Conservation (phyloP, 2,797 vertebrate genomes). For the Chloroceryle amazona region DNA sequence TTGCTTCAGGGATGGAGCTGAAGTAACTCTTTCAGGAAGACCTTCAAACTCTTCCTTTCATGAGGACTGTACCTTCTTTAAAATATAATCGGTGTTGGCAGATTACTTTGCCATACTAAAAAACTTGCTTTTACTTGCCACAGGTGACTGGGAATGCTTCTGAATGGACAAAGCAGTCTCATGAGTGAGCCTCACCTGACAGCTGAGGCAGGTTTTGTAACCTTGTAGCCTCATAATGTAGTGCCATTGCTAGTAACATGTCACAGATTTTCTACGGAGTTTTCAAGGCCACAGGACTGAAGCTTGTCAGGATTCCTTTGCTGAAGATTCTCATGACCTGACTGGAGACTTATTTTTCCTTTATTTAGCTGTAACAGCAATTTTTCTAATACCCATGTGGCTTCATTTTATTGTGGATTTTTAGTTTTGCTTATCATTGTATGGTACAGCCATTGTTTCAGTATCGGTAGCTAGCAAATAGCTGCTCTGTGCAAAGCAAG, state of each 20-base stretch:
- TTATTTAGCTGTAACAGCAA: neutral
- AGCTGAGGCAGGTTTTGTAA: neutral
- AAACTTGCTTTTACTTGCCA: neutral
- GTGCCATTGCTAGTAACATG: neutral
- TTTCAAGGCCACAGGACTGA: neutral
- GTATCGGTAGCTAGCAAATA: rapidly evolving
- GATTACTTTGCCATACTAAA: neutral
- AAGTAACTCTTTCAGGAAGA: neutral
- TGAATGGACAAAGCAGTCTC: neutral
- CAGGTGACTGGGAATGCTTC: neutral
- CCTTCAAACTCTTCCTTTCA: neutral
- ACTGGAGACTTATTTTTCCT: neutral
- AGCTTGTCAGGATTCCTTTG: neutral
- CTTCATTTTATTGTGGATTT: neutral
- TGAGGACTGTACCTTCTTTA: too few relatives aligned
- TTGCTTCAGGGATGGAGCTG: neutral
- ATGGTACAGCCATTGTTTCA: neutral
- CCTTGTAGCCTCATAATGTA: neutral
- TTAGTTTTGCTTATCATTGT: neutral
- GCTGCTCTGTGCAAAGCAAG: neutral
- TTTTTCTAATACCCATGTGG: neutral
- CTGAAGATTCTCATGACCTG: neutral
- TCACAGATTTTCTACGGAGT: neutral
- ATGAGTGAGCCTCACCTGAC: neutral
- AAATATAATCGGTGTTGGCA: too few relatives aligned